Evolutionary conservation across 1,140 invertebrate species (phyloP), one percentile per base, ranked within the genome.

Genomic region (Glomeris maerens): DNA sequence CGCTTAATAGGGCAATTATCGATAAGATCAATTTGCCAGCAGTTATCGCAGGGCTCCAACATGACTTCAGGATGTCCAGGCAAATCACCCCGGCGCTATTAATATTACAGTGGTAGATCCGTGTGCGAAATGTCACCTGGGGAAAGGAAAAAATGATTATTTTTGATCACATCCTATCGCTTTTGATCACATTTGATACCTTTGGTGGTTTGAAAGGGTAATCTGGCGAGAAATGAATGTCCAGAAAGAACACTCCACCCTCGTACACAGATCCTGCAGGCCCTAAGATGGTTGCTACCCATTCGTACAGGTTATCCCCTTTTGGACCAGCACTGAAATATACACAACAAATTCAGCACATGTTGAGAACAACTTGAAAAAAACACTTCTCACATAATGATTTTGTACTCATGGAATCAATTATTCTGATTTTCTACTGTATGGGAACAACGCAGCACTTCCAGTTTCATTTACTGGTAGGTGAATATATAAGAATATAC

Each of bases 161-260:
- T 42, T 25, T 7, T 7, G 25, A 21, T 25, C 7, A 40, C 7
- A 40, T 41, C 5, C n/a, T 14, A 20, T 13, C 45, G 5, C 7
- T 52, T 52, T 4, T 21, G 25, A 42, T 5, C 25, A 36, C n/a
- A 4, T 21, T 2, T 2, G 38, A 50, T 74, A 85, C 87, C 78
- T 94, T 93, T 60, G 90, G 90, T 59, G 90, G 90, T 73, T 93
- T 93, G 61, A 94, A 94, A n/a, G 90, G 90, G 74, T 94, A 94
- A 69, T 94, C 89, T 53, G 88, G 83, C 31, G 88, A 89, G 66
- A 94, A 93, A 65, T 93, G 89, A 62, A 95, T 93, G 64, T 93
- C 89, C 40, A 94, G 72, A 69, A 94, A 94, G 70, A 95, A 95
- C 0, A 93, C 87, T 47, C 90, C 90, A 53, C 90, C 89, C 69